These are phyloP conservation scores for Turdus rufiventris DNA, from an alignment of 2,113 vertebrate species.

Conservation along the genomic window DNA sequence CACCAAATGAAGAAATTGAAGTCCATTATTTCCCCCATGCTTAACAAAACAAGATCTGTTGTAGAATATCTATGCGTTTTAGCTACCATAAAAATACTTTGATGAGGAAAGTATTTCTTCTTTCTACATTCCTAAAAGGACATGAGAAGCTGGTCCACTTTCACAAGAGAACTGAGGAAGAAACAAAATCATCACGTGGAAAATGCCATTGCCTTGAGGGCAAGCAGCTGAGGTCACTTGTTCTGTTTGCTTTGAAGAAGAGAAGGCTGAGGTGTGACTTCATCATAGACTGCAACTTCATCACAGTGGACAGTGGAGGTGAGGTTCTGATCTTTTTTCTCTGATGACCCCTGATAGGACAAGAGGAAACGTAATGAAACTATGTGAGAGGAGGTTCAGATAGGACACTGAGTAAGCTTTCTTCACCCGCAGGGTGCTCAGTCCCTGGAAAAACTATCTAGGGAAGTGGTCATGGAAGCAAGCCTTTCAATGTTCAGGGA, in stretches of 20 bases:
- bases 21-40: not conserved
- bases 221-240: not conserved
- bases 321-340: not conserved
- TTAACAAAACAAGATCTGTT: not conserved
- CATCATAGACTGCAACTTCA: not conserved
- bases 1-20: not conserved
- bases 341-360: not conserved
- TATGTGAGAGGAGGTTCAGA: fast-evolving
- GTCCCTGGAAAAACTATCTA: not conserved
- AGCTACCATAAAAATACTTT: not conserved
- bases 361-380: not conserved
- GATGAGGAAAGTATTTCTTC: not conserved
- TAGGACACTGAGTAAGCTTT: not conserved
- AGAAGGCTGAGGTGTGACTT: not conserved
- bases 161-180: not conserved
- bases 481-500: not conserved
- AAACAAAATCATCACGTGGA: not conserved
- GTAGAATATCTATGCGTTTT: not conserved
- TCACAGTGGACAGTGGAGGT: fast-evolving
- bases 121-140: not conserved
- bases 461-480: not conserved
- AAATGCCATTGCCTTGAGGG: not conserved
- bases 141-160: not conserved
- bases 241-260: not conserved
- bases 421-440: fast-evolving